Conservation (phyloP, 2,888 invertebrate genomes). For the Willowsia nigromaculata region DNA sequence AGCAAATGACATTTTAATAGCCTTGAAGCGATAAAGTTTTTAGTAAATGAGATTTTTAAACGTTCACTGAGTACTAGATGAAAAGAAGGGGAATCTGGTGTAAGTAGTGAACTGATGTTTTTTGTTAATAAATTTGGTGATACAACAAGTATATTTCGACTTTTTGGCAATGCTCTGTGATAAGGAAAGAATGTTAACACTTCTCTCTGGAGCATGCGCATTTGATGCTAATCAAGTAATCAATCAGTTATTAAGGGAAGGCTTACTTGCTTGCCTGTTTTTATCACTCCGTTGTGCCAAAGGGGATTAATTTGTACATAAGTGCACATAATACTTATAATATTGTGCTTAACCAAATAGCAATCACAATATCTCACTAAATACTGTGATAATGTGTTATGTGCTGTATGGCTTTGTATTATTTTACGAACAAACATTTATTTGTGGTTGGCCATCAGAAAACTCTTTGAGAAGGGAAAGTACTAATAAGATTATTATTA, state of each 20-base stretch:
- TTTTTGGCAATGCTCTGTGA: conserved; percentile 22
- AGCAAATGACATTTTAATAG: conserved; percentile 62
- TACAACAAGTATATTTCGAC: neutral
- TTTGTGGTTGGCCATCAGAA: conserved; percentile 3
- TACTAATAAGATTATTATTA: conserved; percentile 32
- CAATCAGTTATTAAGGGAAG: conserved; percentile 30
- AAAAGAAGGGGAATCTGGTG: neutral
- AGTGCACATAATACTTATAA: neutral
- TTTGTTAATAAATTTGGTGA: neutral
- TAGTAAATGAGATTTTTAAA: conserved; percentile 23
- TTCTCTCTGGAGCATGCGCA: conserved; percentile 62
- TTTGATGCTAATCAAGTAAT: conserved; percentile 53
- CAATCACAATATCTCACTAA: neutral
- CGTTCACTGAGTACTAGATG: neutral
- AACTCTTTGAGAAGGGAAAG: conserved; percentile 33
- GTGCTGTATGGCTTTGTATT: neutral
- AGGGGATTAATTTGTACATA: conserved; percentile 2
- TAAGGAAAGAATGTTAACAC: conserved; percentile 64
- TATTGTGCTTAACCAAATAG: neutral
- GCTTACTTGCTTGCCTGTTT: conserved; percentile 7
- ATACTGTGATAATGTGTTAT: conserved; percentile 18
- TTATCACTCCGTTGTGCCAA: conserved; percentile 14
- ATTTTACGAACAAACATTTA: neutral
- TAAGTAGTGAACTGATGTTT: neutral
- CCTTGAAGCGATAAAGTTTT: conserved; percentile 63